Conservation (phyloP, 1,140 invertebrate genomes). For the Galendromus occidentalis region DNA sequence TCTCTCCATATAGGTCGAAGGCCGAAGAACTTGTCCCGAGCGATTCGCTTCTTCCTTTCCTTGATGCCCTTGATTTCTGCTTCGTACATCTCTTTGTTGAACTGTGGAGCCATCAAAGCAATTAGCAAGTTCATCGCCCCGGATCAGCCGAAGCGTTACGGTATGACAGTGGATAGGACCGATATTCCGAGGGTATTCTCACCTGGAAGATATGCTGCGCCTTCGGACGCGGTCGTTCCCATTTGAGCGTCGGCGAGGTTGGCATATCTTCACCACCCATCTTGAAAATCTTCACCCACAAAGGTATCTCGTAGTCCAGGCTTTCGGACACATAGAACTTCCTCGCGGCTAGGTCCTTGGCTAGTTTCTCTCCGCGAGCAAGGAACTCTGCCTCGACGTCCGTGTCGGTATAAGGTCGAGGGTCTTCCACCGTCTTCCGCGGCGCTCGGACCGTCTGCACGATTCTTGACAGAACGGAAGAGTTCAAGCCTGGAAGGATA, state of each 20-base stretch:
- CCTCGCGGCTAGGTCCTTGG: not conserved
- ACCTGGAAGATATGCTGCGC: not conserved
- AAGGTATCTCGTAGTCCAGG: not conserved
- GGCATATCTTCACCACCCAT: not conserved
- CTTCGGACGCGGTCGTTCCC: not conserved
- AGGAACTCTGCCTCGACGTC: not conserved
- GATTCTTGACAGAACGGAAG: not conserved
- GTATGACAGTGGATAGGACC: not conserved
- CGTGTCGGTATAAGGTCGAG: not conserved
- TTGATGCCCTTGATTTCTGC: not conserved
- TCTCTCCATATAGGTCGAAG: not conserved
- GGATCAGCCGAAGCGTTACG: not conserved
- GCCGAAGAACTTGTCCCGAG: not conserved
- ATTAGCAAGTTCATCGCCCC: not conserved
- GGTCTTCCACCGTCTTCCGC: not conserved
- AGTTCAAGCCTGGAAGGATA: not conserved
- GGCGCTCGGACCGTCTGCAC: not conserved
- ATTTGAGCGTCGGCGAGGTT: not conserved
- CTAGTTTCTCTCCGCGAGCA: not conserved
- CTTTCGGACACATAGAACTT: not conserved
- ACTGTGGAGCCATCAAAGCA: not conserved
- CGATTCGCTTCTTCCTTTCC: not conserved
- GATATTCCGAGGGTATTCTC: not conserved
- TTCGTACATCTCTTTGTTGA: not conserved
- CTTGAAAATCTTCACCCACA: slow-evolving; percentile 1